phyloP scores from a whole-genome alignment of 2,797 vertebrate genomes.

The Atherinosoma microstoma region DNA sequence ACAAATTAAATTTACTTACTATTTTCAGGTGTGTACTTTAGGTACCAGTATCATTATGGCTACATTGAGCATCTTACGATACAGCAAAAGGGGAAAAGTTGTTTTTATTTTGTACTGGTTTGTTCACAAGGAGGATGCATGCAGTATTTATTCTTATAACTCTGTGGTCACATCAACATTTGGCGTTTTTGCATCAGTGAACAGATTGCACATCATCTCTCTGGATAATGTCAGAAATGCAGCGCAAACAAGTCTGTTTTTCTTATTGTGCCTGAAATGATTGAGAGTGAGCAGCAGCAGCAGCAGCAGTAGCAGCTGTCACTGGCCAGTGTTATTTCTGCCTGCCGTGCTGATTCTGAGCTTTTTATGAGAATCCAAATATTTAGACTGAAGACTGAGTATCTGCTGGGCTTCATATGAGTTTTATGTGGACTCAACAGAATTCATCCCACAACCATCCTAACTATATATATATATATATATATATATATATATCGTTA shows the following conservation, averaged over 20 bases:
- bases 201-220: neutral
- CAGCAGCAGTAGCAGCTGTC: constrained; percentile 45
- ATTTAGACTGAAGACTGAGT: constrained; percentile 73
- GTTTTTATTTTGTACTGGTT: neutral
- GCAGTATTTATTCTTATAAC: neutral
- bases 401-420: constrained; percentile 42
- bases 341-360: constrained; percentile 32
- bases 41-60: too few relatives aligned
- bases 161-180: neutral
- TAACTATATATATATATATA: too few relatives aligned
- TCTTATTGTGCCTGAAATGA: neutral
- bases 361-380: constrained; percentile 65
- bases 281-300: neutral
- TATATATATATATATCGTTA: neutral
- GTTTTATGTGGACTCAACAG: constrained; percentile 41
- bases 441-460: too few relatives aligned
- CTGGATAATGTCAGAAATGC: neutral
- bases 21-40: too few relatives aligned
- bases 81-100: too few relatives aligned
- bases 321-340: neutral
- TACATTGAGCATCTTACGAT: too few relatives aligned
- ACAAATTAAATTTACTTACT: too few relatives aligned
- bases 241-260: neutral
- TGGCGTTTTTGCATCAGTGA: neutral
- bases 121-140: neutral